phyloP scores from a whole-genome alignment of 2,888 invertebrate species.

The Agriotes lineatus region DNA sequence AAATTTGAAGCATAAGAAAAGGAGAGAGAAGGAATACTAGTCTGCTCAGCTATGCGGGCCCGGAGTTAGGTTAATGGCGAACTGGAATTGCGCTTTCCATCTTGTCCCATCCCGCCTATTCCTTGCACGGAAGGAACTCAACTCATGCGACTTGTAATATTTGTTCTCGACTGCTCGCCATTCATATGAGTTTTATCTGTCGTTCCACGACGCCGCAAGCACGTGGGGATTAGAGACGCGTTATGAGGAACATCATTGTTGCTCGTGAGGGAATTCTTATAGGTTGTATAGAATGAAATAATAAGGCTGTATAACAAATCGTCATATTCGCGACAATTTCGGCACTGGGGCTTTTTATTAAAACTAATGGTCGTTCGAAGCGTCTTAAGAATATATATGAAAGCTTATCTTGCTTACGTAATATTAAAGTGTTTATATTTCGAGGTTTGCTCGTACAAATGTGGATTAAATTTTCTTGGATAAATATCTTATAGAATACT shows the following conservation, averaged over 20 bases:
- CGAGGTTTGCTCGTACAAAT: too few relatives aligned
- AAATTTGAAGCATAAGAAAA: conserved; percentile 46
- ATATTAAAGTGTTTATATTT: too few relatives aligned
- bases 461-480: too few relatives aligned
- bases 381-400: too few relatives aligned
- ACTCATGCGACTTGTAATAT: conserved; percentile 67
- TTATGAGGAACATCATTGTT: conserved; percentile 52
- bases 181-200: conserved; percentile 64
- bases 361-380: too few relatives aligned
- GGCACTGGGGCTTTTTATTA: too few relatives aligned
- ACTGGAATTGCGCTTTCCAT: conserved; percentile 80
- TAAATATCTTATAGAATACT: too few relatives aligned
- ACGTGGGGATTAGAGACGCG: conserved; percentile 59
- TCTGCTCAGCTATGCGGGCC: conserved; percentile 70
- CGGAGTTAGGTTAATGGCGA: conserved; percentile 78
- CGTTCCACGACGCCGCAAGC: conserved; percentile 62
- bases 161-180: conserved; percentile 66
- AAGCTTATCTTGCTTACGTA: too few relatives aligned
- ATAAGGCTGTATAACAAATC: conserved; percentile 36
- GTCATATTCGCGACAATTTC: conserved; percentile 23
- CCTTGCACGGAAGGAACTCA: conserved; percentile 67
- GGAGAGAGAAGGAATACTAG: conserved; percentile 58
- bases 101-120: conserved; percentile 69
- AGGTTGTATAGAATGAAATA: conserved; percentile 41
- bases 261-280: conserved; percentile 46